Conservation (phyloP, 1,140 invertebrate species). For the Monomorium pharaonis region DNA sequence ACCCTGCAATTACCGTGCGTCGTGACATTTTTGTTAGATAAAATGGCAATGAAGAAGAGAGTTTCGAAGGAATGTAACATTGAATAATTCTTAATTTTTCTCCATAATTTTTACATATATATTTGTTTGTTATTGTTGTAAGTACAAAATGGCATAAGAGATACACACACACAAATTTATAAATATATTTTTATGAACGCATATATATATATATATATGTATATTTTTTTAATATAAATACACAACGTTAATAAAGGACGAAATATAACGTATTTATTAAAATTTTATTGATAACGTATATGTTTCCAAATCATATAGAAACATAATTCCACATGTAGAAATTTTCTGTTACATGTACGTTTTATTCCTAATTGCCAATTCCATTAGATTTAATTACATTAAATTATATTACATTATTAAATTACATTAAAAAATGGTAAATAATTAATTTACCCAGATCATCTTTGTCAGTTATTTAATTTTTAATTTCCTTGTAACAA, state of each 20-base stretch:
- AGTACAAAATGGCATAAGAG: background rate
- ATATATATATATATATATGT: background rate
- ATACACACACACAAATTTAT: background rate
- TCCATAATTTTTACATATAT: background rate
- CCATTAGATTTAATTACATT: too few species aligned
- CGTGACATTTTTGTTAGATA: background rate
- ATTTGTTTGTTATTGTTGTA: background rate
- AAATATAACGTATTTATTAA: background rate
- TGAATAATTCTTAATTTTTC: background rate
- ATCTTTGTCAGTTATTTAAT: background rate
- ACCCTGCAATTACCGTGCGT: conserved; percentile 41
- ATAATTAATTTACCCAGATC: conserved; percentile 10
- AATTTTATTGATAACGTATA: too few species aligned
- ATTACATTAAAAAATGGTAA: conserved; percentile 12
- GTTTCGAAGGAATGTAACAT: background rate
- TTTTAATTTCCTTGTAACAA: background rate
- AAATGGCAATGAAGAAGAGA: background rate
- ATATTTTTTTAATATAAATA: too few species aligned
- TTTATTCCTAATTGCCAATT: too few species aligned
- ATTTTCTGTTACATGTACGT: too few species aligned
- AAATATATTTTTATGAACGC: background rate
- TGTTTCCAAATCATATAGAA: too few species aligned
- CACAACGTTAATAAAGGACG: background rate
- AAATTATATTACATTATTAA: background rate
- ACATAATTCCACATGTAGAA: too few species aligned